Percentiles rank a stretch among this genome's conserved stretches.
These are phyloP conservation scores for Daktulosphaira vitifoliae DNA, from an alignment of 1,140 invertebrate species.

Conservation along the genomic window DNA sequence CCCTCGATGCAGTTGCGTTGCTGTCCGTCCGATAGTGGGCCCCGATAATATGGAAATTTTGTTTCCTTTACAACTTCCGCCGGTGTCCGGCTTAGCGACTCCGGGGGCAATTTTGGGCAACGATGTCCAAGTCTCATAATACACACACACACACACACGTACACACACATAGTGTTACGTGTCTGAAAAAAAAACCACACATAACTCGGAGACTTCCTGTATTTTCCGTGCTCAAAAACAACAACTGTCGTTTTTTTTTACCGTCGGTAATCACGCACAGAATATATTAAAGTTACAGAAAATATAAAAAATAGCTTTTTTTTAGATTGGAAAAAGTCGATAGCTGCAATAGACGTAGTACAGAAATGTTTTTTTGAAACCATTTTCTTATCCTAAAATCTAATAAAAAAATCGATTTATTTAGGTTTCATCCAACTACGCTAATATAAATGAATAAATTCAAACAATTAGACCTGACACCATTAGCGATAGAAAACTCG, in stretches of 20 bases:
- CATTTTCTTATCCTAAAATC: too few species aligned
- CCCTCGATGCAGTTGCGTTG: not conserved
- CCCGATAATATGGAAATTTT: constrained; percentile 33
- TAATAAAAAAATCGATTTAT: too few species aligned
- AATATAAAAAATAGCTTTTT: not conserved
- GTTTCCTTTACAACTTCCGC: constrained; percentile 33
- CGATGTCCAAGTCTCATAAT: constrained; percentile 3
- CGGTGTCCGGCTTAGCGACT: constrained; percentile 2
- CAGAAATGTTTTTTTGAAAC: too few species aligned
- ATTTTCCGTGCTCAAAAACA: constrained; percentile 26
- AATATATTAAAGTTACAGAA: constrained; percentile 20
- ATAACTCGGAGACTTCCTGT: constrained; percentile 23
- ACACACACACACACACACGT: not conserved
- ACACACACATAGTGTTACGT: not conserved
- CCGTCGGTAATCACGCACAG: constrained; percentile 10
- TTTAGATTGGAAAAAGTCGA: too few species aligned
- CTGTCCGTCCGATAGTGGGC: constrained; percentile 14
- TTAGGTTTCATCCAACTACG: too few species aligned
- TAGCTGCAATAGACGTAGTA: too few species aligned
- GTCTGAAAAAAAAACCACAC: constrained; percentile 5
- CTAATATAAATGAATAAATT: too few species aligned
- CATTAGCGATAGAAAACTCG: too few species aligned
- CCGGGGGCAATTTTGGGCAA: constrained; percentile 18
- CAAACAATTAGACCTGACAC: too few species aligned
- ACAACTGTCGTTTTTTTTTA: constrained; percentile 23